These are phyloP conservation scores for Phenacoccus solenopsis DNA, from an alignment of 1,140 invertebrate genomes.

Conservation along the genomic window DNA sequence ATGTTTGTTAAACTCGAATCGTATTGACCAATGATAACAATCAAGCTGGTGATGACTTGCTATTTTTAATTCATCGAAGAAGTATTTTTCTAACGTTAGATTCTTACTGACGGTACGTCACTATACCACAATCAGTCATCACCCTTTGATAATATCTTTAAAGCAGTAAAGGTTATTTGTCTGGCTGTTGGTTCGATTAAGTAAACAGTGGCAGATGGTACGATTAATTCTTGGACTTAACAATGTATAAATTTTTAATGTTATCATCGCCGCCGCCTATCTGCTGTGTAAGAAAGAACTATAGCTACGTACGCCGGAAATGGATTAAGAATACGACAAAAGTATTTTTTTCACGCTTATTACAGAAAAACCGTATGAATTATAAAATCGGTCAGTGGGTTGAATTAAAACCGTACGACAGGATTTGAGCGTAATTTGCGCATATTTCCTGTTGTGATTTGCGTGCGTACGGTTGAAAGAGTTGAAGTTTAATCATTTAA, in stretches of 20 bases:
- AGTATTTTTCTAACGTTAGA: not conserved
- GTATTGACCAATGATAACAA: constrained; percentile 1
- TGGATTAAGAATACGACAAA: not conserved
- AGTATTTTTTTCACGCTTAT: not conserved
- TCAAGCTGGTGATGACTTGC: not conserved
- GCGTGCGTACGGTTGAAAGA: too few relatives aligned
- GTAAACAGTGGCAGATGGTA: constrained; percentile 1
- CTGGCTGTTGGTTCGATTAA: not conserved
- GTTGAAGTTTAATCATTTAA: too few relatives aligned
- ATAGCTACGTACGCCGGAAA: not conserved
- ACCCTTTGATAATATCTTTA: not conserved
- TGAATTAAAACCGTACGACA: not conserved
- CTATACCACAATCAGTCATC: not conserved
- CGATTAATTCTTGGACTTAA: not conserved
- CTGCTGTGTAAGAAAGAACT: too few relatives aligned
- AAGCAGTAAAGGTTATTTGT: not conserved
- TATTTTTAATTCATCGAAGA: not conserved
- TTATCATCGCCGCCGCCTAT: not conserved
- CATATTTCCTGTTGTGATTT: not conserved
- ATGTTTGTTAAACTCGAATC: not conserved
- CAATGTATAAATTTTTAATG: not conserved
- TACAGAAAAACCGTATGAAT: not conserved
- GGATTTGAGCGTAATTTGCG: not conserved
- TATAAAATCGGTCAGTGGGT: not conserved
- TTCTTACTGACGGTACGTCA: not conserved